Percentiles rank a stretch among this genome's conserved stretches.
Conservation (phyloP, 1,140 invertebrate species). For the Bradynema listronoti region DNA sequence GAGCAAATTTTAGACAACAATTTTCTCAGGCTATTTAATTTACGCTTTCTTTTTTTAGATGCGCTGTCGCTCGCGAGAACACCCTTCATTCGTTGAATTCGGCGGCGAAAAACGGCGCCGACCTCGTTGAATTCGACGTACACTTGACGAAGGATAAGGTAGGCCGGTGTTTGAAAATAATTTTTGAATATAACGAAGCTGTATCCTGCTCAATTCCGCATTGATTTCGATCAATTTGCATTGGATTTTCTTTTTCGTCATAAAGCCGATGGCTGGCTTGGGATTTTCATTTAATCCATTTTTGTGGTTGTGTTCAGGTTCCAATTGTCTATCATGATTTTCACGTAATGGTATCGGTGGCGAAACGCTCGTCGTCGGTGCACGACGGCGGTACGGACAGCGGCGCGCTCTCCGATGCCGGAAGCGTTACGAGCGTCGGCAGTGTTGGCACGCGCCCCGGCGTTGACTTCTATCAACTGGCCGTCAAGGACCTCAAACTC, state of each 20-base stretch:
- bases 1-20: too few relatives aligned
- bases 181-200: too few relatives aligned
- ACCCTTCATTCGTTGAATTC: conserved; percentile 53
- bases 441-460: neutral
- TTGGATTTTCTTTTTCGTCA: too few relatives aligned
- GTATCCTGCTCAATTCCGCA: too few relatives aligned
- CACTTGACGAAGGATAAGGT: conserved; percentile 56
- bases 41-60: conserved; percentile 32
- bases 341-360: conserved; percentile 55
- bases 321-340: conserved; percentile 56
- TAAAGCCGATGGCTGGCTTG: too few relatives aligned
- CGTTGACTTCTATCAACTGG: conserved; percentile 51
- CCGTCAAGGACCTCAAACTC: conserved; percentile 54
- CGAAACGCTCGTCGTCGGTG: conserved; percentile 33
- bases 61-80: conserved; percentile 52
- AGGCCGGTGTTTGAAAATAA: too few relatives aligned
- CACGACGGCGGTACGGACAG: neutral
- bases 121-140: conserved; percentile 57
- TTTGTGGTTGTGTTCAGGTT: conserved; percentile 14
- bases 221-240: too few relatives aligned
- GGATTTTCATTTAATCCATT: conserved; percentile 4
- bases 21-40: too few relatives aligned
- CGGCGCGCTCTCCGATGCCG: conserved; percentile 11
- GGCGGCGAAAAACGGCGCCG: conserved; percentile 54
- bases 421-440: neutral